Evolutionary conservation across 2,113 vertebrate species (phyloP).

Genomic region (Neotragus pygmaeus): DNA sequence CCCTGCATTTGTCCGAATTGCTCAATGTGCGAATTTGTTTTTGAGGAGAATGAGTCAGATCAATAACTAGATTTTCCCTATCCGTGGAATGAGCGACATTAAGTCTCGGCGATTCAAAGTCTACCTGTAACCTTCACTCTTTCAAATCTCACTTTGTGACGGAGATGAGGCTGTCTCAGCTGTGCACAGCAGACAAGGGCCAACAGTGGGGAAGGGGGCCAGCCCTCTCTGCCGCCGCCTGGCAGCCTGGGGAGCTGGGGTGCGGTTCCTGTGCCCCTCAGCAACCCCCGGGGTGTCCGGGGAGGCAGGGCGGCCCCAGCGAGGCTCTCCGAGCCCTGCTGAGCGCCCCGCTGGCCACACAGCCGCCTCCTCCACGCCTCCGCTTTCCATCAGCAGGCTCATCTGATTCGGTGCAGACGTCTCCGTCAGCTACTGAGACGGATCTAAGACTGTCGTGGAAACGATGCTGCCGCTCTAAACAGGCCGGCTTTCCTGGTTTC

Average conservation of each 20-base stretch:
- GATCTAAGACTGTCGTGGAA: neutral
- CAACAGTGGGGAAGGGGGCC: neutral
- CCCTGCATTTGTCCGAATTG: neutral
- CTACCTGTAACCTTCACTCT: neutral
- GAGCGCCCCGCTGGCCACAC: neutral
- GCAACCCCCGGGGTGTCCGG: accelerated
- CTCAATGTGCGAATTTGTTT: neutral
- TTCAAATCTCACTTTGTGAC: neutral
- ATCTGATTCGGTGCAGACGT: neutral
- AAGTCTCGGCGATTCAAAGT: neutral
- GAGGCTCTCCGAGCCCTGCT: neutral
- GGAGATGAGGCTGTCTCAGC: neutral
- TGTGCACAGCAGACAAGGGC: neutral
- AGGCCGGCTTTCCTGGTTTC: neutral
- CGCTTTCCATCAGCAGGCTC: accelerated
- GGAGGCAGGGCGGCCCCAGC: neutral
- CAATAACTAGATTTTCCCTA: neutral
- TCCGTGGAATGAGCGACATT: neutral
- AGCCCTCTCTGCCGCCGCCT: neutral
- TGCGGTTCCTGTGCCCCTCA: neutral
- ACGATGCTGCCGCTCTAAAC: accelerated
- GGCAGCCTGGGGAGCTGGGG: neutral
- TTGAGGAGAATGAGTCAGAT: neutral
- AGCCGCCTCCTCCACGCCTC: neutral
- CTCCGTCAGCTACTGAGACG: accelerated